Evolutionary conservation across 2,888 invertebrate species (phyloP), one percentile per base, ranked within the genome.

Genomic region (Drosophila helvetica): DNA sequence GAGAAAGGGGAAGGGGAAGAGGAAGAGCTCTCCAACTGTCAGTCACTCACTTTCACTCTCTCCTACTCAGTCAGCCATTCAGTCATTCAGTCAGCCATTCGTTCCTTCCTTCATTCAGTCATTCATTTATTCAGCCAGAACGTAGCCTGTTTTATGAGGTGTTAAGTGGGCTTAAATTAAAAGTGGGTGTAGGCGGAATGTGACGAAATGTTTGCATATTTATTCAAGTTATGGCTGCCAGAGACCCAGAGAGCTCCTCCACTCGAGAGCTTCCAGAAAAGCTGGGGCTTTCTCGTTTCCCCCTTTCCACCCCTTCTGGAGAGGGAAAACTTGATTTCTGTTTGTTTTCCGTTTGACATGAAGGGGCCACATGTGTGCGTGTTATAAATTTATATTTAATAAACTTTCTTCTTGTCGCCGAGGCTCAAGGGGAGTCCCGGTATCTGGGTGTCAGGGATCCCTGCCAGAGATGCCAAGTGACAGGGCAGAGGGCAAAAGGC

Each of bases 161-260:
- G 90, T 84, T 89, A 89, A 89, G 89, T 89, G 89, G 81, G 89
- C 78, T 86, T 82, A 86, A 88, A 89, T 89, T 89, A 88, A 88
- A 89, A 87, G 69, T 84, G 78, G 51, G 47, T 22, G 52, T 55
- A 53, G 50, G 58, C 46, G 52, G 59, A 77, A 82, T 87, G 88
- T 80, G 88, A 80, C 84, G 84, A 88, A 83, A 88, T 88, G 83
- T 88, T 83, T 86, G 86, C 81, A 81, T 81, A 81, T 81, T 81
- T 81, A 82, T 79, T 74, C 74, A 82, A 87, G 87, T 85, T 87
- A 85, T 85, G 82, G 77, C 87, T 59, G 56, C 45, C 71, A 63
- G 25, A 59, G 65, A 77, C 59, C 65, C 27, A 0, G 27, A 80
- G 61, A 47, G 63, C 57, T 17, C 46, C 18, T 9, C 18, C n/a